phyloP scores from a whole-genome alignment of 2,113 vertebrate species.

The Neofelis nebulosa region DNA sequence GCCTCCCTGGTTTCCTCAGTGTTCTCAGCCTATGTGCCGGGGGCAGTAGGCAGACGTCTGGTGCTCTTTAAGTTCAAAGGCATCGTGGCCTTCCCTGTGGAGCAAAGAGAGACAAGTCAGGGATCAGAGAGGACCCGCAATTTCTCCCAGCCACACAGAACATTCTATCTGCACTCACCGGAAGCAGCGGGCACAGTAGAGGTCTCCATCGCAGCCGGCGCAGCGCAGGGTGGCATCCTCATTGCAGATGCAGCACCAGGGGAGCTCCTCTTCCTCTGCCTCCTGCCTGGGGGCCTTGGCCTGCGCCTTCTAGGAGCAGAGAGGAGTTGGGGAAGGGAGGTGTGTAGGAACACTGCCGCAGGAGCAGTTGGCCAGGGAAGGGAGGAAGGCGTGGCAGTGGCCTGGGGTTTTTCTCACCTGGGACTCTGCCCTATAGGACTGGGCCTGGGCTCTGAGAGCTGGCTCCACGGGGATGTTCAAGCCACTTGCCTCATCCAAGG shows the following conservation, averaged over 20 bases:
- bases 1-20: slow-evolving; percentile 45
- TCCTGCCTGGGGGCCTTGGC: neutral
- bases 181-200: slow-evolving; percentile 96
- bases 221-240: slow-evolving; percentile 93
- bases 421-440: slow-evolving; percentile 60
- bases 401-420: slow-evolving; percentile 77
- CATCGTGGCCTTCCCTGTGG: slow-evolving; percentile 94
- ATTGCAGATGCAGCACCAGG: slow-evolving; percentile 99
- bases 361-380: neutral
- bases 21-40: slow-evolving; percentile 80
- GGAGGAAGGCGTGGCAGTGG: neutral
- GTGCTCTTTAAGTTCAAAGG: slow-evolving; percentile 94
- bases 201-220: slow-evolving; percentile 92
- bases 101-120: slow-evolving; percentile 44
- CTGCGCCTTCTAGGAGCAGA: neutral
- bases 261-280: slow-evolving; percentile 91
- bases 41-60: slow-evolving; percentile 87
- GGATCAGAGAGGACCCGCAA: neutral
- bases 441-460: slow-evolving; percentile 60
- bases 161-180: slow-evolving; percentile 82
- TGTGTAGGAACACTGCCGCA: too few species aligned
- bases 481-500: slow-evolving; percentile 94
- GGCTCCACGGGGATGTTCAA: slow-evolving; percentile 93
- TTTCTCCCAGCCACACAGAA: neutral
- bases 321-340: neutral